Conservation (phyloP, 1,140 invertebrate species). For the Eulimnadia texana region DNA sequence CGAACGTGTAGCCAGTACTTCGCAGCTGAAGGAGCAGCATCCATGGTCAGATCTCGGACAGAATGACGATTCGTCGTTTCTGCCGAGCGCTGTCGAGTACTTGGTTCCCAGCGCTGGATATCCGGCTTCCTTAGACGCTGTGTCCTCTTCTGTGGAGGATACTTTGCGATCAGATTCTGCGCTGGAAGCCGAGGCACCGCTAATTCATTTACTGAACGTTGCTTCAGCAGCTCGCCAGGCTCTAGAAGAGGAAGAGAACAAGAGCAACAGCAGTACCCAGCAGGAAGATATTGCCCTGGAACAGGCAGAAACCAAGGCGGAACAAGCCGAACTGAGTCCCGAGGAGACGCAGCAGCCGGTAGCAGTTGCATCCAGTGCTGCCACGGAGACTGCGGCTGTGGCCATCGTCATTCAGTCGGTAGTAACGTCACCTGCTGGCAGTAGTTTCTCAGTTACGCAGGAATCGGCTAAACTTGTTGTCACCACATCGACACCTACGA, state of each 20-base stretch:
- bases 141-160: constrained; percentile 22
- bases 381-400: no score
- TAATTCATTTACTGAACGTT: constrained; percentile 12
- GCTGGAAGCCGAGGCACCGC: constrained; percentile 9
- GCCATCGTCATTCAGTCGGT: no score
- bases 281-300: not conserved
- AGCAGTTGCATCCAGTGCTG: constrained; percentile 19
- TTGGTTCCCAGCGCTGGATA: not conserved
- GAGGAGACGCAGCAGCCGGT: constrained; percentile 19
- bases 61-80: constrained; percentile 19
- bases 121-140: constrained; percentile 16
- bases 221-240: constrained; percentile 12
- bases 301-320: not conserved
- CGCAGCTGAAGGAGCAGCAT: constrained; percentile 45
- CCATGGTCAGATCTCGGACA: constrained; percentile 8
- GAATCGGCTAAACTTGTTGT: constrained; percentile 36
- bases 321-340: constrained; percentile 13
- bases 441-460: not conserved
- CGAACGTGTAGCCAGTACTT: constrained; percentile 39
- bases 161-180: constrained; percentile 14
- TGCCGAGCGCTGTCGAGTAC: constrained; percentile 6
- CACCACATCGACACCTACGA: constrained; percentile 41
- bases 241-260: constrained; percentile 8
- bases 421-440: not conserved
- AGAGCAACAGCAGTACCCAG: not conserved